Percentiles rank a stretch among this genome's conserved stretches.
Conservation (phyloP, 2,888 invertebrate species). For the Trachelus stipa region DNA sequence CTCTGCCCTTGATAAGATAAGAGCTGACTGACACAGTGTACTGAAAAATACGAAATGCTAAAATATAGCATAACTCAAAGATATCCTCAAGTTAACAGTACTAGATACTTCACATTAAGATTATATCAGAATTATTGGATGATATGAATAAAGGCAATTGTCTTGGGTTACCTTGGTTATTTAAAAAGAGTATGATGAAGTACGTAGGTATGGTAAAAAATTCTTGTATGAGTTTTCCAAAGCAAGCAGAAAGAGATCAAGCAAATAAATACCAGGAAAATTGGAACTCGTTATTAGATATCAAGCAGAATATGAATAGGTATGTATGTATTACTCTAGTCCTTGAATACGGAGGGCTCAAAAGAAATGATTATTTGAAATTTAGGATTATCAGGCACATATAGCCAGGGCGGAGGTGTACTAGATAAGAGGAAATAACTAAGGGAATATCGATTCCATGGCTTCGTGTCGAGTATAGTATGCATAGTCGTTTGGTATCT, state of each 20-base stretch:
- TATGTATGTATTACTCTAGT: not conserved
- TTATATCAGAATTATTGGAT: too few relatives aligned
- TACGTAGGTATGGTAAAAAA: not conserved
- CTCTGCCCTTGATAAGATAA: not conserved
- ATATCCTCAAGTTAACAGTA: too few relatives aligned
- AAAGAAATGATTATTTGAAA: not conserved
- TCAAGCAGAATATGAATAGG: not conserved
- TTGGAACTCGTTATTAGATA: not conserved
- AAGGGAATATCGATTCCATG: slow-evolving; percentile 4
- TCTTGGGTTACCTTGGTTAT: too few relatives aligned
- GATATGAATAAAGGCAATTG: too few relatives aligned
- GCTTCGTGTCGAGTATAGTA: not conserved
- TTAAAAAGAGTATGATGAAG: not conserved
- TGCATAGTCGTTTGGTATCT: not conserved
- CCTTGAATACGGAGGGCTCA: not conserved
- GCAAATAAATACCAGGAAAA: not conserved
- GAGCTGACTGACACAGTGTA: too few relatives aligned
- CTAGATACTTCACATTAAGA: too few relatives aligned
- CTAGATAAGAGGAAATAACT: not conserved
- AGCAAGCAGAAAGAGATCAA: not conserved
- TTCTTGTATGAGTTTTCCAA: not conserved
- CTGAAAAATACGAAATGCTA: too few relatives aligned
- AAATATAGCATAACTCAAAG: too few relatives aligned
- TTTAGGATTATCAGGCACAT: not conserved
- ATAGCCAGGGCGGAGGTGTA: not conserved